A percentile compares a stretch with the other conserved stretches of the same genome.
Conservation (phyloP, 1,140 invertebrate species). For the Trachelipus rathkii region DNA sequence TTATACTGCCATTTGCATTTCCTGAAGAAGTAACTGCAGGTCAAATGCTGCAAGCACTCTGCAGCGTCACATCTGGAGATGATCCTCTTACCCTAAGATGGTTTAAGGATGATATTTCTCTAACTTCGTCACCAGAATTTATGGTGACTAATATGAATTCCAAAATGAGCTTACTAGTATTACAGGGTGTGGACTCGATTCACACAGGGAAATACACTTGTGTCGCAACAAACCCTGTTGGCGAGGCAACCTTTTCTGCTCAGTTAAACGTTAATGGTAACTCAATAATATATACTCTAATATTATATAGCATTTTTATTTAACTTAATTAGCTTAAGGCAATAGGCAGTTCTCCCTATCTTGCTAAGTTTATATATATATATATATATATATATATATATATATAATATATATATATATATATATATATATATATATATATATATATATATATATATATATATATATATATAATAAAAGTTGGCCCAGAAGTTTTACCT, state of each 20-base stretch:
- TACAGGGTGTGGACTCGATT: slow-evolving; percentile 26
- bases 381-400: too few relatives aligned
- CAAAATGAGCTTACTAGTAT: slow-evolving; percentile 34
- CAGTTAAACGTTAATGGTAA: slow-evolving; percentile 23
- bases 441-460: too few relatives aligned
- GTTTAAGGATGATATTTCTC: slow-evolving; percentile 42
- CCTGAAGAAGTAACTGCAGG: slow-evolving; percentile 58
- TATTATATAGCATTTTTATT: too few relatives aligned
- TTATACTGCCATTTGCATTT: slow-evolving; percentile 61
- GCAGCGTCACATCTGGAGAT: slow-evolving; percentile 61
- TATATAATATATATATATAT: too few relatives aligned
- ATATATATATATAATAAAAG: slow-evolving; percentile 40
- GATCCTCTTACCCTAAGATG: slow-evolving; percentile 51
- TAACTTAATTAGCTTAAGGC: too few relatives aligned
- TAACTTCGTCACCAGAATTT: slow-evolving; percentile 26
- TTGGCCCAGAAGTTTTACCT: slow-evolving; percentile 58
- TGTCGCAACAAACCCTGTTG: slow-evolving; percentile 63
- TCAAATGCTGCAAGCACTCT: slow-evolving; percentile 62
- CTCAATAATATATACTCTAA: not conserved
- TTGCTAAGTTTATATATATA: too few relatives aligned
- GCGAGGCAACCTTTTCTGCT: slow-evolving; percentile 37
- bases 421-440: too few relatives aligned
- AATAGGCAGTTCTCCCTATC: too few relatives aligned
- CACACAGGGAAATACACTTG: slow-evolving; percentile 47
- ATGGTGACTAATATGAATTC: slow-evolving; percentile 29